These are phyloP conservation scores for Falco cherrug DNA, from an alignment of 2,797 vertebrate genomes.

Conservation along the genomic window DNA sequence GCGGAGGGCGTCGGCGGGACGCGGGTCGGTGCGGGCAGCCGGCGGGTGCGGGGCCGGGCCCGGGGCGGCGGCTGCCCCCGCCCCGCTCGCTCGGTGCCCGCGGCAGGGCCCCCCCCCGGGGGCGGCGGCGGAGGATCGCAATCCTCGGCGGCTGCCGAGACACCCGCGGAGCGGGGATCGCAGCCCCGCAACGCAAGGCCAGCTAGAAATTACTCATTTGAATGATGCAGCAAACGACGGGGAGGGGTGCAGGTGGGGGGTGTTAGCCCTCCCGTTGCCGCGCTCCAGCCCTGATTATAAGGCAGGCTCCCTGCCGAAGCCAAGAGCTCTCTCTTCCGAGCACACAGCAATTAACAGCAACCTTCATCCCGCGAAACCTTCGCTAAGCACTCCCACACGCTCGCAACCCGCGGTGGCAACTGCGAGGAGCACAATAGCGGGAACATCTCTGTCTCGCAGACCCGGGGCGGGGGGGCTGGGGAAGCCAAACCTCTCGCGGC, in stretches of 20 bases:
- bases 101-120: no score
- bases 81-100: neutral
- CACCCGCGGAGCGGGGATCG: neutral
- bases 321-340: neutral
- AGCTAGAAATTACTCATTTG: neutral
- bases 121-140: neutral
- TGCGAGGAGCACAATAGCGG: neutral
- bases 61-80: neutral
- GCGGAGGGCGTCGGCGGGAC: neutral
- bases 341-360: slow-evolving; percentile 3
- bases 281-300: neutral
- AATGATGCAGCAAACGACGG: slow-evolving; percentile 16
- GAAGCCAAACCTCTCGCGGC: neutral
- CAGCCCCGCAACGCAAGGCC: neutral
- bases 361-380: neutral
- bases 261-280: neutral
- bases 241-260: neutral
- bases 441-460: neutral
- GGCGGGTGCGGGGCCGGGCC: neutral
- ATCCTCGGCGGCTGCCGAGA: neutral
- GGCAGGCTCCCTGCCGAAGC: neutral
- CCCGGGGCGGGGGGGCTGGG: no score
- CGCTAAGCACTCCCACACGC: neutral
- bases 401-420: neutral
- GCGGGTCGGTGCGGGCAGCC: no score